Percentiles rank a stretch among this genome's conserved stretches.
These are phyloP conservation scores for Triops longicaudatus DNA, from an alignment of 1,140 invertebrate genomes.

Conservation along the genomic window DNA sequence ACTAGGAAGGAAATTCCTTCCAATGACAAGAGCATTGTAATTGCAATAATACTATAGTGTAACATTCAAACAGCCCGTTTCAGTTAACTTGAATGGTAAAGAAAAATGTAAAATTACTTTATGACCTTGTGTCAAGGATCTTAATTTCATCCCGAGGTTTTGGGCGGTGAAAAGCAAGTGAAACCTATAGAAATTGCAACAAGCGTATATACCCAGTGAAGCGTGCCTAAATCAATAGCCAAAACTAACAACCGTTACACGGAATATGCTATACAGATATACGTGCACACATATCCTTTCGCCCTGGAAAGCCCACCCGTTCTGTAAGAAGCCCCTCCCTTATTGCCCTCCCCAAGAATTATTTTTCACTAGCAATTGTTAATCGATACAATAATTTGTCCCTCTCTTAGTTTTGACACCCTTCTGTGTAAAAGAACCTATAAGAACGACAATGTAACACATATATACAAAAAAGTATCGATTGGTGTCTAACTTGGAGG, in stretches of 20 bases:
- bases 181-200: not conserved
- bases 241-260: slow-evolving; percentile 3
- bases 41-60: too few species aligned
- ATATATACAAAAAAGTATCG: too few species aligned
- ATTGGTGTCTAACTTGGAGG: too few species aligned
- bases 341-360: too few species aligned
- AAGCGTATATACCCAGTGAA: not conserved
- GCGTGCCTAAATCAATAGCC: slow-evolving; percentile 14
- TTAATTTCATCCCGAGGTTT: not conserved
- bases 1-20: too few species aligned
- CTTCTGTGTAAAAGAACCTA: too few species aligned
- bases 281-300: not conserved
- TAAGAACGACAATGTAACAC: too few species aligned
- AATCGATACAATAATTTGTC: slow-evolving; percentile 4
- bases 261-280: not conserved
- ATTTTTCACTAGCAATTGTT: not conserved
- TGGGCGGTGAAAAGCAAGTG: not conserved
- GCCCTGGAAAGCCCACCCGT: not conserved
- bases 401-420: not conserved
- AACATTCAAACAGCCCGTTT: too few species aligned
- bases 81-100: too few species aligned
- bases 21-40: too few species aligned
- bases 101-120: too few species aligned
- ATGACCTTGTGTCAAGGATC: not conserved
- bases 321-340: not conserved